Base-by-base conservation (phyloP, 2,888 invertebrate genomes). In the Trissonchulus sp. region DNA sequence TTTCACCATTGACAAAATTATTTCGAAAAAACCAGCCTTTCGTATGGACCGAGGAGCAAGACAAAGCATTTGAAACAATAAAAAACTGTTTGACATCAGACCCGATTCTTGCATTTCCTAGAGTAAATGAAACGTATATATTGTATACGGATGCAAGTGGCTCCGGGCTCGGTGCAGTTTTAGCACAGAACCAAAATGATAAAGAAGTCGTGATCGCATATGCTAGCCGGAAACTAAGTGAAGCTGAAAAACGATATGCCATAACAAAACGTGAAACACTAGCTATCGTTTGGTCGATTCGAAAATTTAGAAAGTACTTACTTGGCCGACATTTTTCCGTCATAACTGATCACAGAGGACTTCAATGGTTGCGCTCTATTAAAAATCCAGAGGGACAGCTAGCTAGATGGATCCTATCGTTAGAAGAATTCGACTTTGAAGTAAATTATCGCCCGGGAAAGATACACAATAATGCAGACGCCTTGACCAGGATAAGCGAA, bases 261-360 rank as follows among this genome's bases (percentile, higher is more conserved):
- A 73, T 75, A 0, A 77, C 73, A 1, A 68, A 78, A 37, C 18
- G 73, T 63, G 76, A 78, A 73, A 68, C 74, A 3, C 48, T 78
- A 3, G 76, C 77, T 31, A 75, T 77, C 2, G 75, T 76, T 31
- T 78, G 77, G 77, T 75, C 77, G 0, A 18, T 78, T 1, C 30
- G 73, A 18, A 72, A 76, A 37, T 77, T 78, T 33, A 37, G 63
- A 28, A 1, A 68, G 15, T 33, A 73, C n/a, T 34, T 75, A 28
- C 38, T 38, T 38, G 48, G 48, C 2, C 48, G 38, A 2, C 2
- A 3, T 2, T 38, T 18, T 0, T 72, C 34, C 18, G 37, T 73
- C 18, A 60, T 65, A 36, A 74, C 72, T 30, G 77, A 75, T 65
- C 74, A 75, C 34, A 36, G 74, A 69, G 38, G 73, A 28, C 23